Conservation (phyloP, 1,140 invertebrate genomes). For the Dermatophagoides farinae region DNA sequence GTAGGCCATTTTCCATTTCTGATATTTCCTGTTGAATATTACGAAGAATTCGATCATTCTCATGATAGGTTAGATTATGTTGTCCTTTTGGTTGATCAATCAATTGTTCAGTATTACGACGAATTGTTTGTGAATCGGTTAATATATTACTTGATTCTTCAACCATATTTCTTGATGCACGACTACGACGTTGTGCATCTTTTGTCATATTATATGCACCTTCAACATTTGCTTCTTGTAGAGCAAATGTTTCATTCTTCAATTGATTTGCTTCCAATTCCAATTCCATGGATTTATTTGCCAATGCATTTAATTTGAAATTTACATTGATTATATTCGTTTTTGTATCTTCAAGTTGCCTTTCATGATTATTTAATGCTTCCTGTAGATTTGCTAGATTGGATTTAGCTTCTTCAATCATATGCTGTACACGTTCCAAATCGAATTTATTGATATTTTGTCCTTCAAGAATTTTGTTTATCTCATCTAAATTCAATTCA, state of each 20-base stretch:
- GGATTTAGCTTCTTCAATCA: slow-evolving; percentile 34
- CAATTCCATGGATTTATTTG: slow-evolving; percentile 44
- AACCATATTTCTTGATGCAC: slow-evolving; percentile 34
- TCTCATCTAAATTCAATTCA: slow-evolving; percentile 56
- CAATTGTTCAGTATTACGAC: slow-evolving; percentile 56
- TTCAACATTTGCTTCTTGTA: slow-evolving; percentile 84
- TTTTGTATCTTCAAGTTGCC: slow-evolving; percentile 47
- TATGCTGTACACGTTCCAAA: slow-evolving; percentile 38
- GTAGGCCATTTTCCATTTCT: slow-evolving; percentile 45
- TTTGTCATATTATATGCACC: slow-evolving; percentile 71
- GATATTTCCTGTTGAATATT: slow-evolving; percentile 42
- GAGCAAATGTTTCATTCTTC: slow-evolving; percentile 60
- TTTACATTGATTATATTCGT: slow-evolving; percentile 54
- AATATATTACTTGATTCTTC: slow-evolving; percentile 29
- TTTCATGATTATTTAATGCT: slow-evolving; percentile 36
- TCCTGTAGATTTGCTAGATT: slow-evolving; percentile 33
- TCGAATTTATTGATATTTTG: slow-evolving; percentile 47
- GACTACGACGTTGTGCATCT: slow-evolving; percentile 46
- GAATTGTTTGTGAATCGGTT: slow-evolving; percentile 51
- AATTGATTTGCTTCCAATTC: slow-evolving; percentile 48
- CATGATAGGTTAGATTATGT: slow-evolving; percentile 45
- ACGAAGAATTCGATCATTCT: slow-evolving; percentile 36
- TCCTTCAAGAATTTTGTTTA: slow-evolving; percentile 51
- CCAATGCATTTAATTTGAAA: slow-evolving; percentile 48
- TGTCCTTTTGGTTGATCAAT: slow-evolving; percentile 44